These are phyloP conservation scores for Danio jaintianensis DNA, from an alignment of 2,797 vertebrate species.

Conservation along the genomic window DNA sequence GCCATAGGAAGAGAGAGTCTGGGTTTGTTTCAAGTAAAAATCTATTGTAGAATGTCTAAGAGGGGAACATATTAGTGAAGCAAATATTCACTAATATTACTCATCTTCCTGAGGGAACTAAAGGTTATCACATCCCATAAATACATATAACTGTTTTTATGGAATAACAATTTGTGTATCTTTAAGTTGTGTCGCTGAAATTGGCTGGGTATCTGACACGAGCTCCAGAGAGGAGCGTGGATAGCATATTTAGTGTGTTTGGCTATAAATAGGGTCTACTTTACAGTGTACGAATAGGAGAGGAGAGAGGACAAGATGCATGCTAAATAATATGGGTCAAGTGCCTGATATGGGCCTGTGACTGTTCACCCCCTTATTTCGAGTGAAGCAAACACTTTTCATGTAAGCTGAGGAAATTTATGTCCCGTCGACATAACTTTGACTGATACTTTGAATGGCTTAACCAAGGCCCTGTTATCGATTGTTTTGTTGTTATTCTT, in stretches of 20 bases:
- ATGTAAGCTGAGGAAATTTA: not conserved
- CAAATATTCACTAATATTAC: not conserved
- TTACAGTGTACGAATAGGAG: slow-evolving; percentile 54
- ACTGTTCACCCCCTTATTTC: slow-evolving; percentile 27
- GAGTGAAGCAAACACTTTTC: slow-evolving; percentile 7
- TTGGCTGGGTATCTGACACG: slow-evolving; percentile 13
- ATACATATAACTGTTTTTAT: not conserved
- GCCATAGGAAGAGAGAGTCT: slow-evolving; percentile 18
- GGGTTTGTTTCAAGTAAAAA: slow-evolving; percentile 26
- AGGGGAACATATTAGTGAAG: slow-evolving; percentile 32
- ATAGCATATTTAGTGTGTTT: slow-evolving; percentile 64
- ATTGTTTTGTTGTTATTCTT: slow-evolving; percentile 31
- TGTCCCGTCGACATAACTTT: not conserved
- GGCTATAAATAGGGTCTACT: slow-evolving; percentile 76
- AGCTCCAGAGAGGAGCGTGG: slow-evolving; percentile 38
- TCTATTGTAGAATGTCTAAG: slow-evolving; percentile 26
- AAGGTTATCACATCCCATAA: not conserved
- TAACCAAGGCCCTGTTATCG: slow-evolving; percentile 23
- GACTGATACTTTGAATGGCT: slow-evolving; percentile 18
- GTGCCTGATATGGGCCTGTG: slow-evolving; percentile 49
- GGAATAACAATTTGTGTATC: not conserved
- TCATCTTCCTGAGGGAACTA: not conserved
- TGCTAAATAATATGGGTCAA: slow-evolving; percentile 77
- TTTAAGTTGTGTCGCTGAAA: slow-evolving; percentile 30
- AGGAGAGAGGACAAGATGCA: slow-evolving; percentile 61